Base-by-base conservation (phyloP, 2,797 vertebrate species). In the Lemur catta region DNA sequence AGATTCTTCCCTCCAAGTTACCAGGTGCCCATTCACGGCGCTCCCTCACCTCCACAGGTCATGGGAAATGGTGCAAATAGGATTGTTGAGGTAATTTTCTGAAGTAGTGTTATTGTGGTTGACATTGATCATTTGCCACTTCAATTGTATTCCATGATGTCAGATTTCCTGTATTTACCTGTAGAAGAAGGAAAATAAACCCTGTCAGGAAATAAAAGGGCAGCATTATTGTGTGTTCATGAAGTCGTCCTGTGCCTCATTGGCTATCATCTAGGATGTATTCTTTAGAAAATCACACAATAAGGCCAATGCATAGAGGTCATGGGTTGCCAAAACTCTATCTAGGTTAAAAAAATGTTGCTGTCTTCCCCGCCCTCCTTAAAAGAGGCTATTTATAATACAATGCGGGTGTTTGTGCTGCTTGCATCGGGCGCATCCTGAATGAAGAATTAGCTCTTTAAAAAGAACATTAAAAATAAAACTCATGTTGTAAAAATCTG, bases 401-500 rank as follows among this genome's bases (percentile, higher is more conserved):
- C 81, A 63, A 11, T 8, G 18, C 2, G 1, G 50, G 22, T 74
- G 24, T 96, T 80, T 30, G 71, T 61, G 84, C 48, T 33, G 35
- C 74, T 67, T n/a, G 33, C 65, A n/a, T 84, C n/a, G 33, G 41
- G 35, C 65, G 48, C 59, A 33, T 95, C 91, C 84, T 84, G 94
- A 94, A 81, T 76, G 86, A 92, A 67, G 89, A 71, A 84, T 81
- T 81, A 46, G 79, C 48, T 86, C 79, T 88, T 91, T 81, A 59
- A n/a, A 93, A 82, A 95, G 84, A 92, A 50, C 63, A 6, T 92
- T 76, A n/a, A n/a, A 92, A 92, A 84, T 80, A 82, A 84, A 94
- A 52, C 69, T 28, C 28, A 12, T 8, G 61, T 85, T 71, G 41
- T 50, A 57, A 92, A 75, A 96, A 59, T 72, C 89, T 7, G 61